These are phyloP conservation scores for Vanacampus margaritifer DNA, from an alignment of 2,113 vertebrate species.

Conservation along the genomic window DNA sequence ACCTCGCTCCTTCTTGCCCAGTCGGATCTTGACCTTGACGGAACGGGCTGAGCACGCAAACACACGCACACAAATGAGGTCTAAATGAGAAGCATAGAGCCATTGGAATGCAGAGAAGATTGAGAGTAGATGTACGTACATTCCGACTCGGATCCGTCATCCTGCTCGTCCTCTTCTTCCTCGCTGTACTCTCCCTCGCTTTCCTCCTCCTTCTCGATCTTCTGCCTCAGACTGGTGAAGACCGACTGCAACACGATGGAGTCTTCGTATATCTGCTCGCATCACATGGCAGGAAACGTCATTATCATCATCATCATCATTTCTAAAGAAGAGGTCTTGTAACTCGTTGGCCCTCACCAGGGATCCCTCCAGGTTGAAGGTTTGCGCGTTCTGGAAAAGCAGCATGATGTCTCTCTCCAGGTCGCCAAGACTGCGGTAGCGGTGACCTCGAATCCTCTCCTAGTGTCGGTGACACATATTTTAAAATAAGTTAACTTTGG, in stretches of 20 bases:
- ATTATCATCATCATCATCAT: background rate
- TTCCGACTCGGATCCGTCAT: conserved; percentile 86
- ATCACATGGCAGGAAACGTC: background rate
- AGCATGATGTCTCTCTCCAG: conserved; percentile 93
- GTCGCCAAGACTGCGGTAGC: conserved; percentile 88
- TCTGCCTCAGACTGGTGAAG: conserved; percentile 89
- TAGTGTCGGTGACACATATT: conserved; percentile 32
- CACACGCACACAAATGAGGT: background rate
- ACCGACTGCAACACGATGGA: conserved; percentile 91
- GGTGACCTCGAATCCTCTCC: conserved; percentile 89
- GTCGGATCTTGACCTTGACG: conserved; percentile 90
- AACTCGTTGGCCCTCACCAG: conserved; percentile 77
- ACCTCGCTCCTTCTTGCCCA: conserved; percentile 85
- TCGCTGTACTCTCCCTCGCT: conserved; percentile 88
- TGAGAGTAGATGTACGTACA: conserved; percentile 56
- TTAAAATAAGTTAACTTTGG: background rate
- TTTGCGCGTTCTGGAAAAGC: conserved; percentile 92
- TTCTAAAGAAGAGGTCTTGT: background rate
- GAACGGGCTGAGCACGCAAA: conserved; percentile 77
- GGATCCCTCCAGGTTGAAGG: conserved; percentile 92
- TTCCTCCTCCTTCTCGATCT: conserved; percentile 91
- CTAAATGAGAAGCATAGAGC: background rate
- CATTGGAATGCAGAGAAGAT: too few relatives aligned
- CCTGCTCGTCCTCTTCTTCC: conserved; percentile 84
- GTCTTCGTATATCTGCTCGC: conserved; percentile 86